Evolutionary conservation across 2,113 vertebrate genomes (phyloP), one percentile per base, ranked within the genome.

Genomic region (Pyrgilauda ruficollis): DNA sequence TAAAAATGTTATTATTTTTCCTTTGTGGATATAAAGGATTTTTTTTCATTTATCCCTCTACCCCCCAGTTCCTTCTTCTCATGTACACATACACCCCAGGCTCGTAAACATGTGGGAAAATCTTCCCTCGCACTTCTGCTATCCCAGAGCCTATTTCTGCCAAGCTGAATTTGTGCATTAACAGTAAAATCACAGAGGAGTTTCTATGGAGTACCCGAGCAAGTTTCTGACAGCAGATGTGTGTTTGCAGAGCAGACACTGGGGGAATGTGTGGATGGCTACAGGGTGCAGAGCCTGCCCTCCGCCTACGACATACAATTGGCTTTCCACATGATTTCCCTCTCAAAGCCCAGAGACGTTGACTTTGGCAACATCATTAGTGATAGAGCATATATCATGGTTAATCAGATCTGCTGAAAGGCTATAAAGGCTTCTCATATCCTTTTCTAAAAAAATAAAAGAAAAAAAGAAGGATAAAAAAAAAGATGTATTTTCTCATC

Each of bases 281-380:
- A 19, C 11, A 17, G 90, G 83, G 68, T 26, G 16, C 52, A 94
- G 89, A 94, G 87, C 58, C 66, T 97, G 95, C 84, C 91, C 94
- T 96, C 95, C 96, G 85, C 91, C 73, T 95, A 30, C 3, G n/a
- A 90, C 95, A 94, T 50, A 55, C 96, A 62, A 55, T 96, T 96
- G 96, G 73, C 91, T 97, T 97, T 97, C 93, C 94, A 95, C 96
- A 91, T 84, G 37, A 96, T 83, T 97, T 97, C 87, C 88, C 61
- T 84, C 91, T 91, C 72, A 46, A 87, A 84, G 95, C 81, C n/a
- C 67, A 94, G 93, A 92, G 96, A 95, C 70, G 37, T 85, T 95
- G 90, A 90, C 90, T 97, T 96, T 95, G 74, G 89, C 94, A 96
- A 80, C 94, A 68, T 89, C 58, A 28, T 97, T 96, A 97, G 97